phyloP scores from a whole-genome alignment of 30 jellyfish, hydroid and myxozoan species.

The Sanderia malayensis region DNA sequence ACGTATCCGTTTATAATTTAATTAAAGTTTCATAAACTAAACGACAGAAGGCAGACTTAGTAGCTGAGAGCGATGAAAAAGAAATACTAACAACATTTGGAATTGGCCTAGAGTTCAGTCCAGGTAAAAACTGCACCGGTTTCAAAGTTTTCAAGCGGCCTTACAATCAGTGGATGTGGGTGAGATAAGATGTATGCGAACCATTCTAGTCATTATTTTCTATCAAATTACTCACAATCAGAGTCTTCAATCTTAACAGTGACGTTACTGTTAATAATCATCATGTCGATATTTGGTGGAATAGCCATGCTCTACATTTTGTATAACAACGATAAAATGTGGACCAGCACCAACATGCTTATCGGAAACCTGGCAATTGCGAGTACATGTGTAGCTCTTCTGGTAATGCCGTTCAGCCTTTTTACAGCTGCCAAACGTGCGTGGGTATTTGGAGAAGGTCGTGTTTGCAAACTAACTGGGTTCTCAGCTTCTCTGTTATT shows the following conservation, averaged over 20 bases:
- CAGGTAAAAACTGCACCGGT: no score
- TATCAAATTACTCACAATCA: constrained; percentile 36
- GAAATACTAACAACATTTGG: no score
- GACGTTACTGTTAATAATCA: constrained; percentile 43
- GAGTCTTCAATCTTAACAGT: constrained; percentile 55
- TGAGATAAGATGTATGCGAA: constrained; percentile 33
- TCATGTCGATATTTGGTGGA: constrained; percentile 73
- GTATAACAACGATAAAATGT: constrained; percentile 76
- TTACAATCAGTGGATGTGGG: no score
- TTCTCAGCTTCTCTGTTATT: constrained; percentile 72
- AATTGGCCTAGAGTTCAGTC: no score
- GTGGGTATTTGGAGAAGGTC: constrained; percentile 87
- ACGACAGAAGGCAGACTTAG: no score
- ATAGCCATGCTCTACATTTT: constrained; percentile 68
- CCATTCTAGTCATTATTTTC: constrained; percentile 29
- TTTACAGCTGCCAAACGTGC: constrained; percentile 42
- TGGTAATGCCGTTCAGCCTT: constrained; percentile 88
- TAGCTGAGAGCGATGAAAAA: no score
- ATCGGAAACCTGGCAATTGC: constrained; percentile 86
- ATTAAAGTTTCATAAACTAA: no score
- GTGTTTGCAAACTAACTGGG: constrained; percentile 74
- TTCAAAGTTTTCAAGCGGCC: no score
- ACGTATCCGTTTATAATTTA: no score
- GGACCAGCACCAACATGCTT: constrained; percentile 94
- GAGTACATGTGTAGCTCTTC: constrained; percentile 60